A percentile compares a stretch with the other conserved stretches of the same genome.
phyloP scores from a whole-genome alignment of 2,888 invertebrate species.

The Strigamia maritima region DNA sequence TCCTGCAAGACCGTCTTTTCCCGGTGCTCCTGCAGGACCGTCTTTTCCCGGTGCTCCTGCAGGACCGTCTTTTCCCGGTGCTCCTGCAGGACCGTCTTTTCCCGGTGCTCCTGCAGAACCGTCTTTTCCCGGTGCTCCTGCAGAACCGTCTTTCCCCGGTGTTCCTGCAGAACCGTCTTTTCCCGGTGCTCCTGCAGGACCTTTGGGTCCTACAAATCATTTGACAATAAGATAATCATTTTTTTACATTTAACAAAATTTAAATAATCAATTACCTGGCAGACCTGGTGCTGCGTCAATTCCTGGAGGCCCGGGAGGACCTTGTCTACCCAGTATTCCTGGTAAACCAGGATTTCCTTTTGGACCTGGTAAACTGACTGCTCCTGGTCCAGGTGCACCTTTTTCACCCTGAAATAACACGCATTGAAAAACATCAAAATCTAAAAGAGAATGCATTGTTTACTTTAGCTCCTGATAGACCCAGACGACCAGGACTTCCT shows the following conservation, averaged over 20 bases:
- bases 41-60: too few relatives aligned
- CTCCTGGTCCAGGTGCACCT: slow-evolving; percentile 24
- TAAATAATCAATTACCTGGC: slow-evolving; percentile 58
- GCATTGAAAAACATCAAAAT: too few relatives aligned
- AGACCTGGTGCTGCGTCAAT: slow-evolving; percentile 67
- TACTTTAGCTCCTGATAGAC: slow-evolving; percentile 37
- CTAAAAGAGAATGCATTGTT: background rate
- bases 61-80: too few relatives aligned
- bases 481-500: slow-evolving; percentile 45
- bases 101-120: too few relatives aligned
- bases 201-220: background rate
- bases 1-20: too few relatives aligned
- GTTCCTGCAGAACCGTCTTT: too few relatives aligned
- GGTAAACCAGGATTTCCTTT: slow-evolving; percentile 53
- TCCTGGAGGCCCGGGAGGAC: slow-evolving; percentile 64
- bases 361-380: slow-evolving; percentile 63
- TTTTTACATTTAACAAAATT: too few relatives aligned
- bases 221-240: background rate
- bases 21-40: too few relatives aligned
- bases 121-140: too few relatives aligned
- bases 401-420: too few relatives aligned
- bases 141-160: too few relatives aligned
- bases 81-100: too few relatives aligned
- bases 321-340: slow-evolving; percentile 40
- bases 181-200: background rate